A percentile compares a stretch with the other conserved stretches of the same genome.
These are phyloP conservation scores for Limenitis camilla DNA, from an alignment of 2,888 invertebrate species.

Conservation along the genomic window DNA sequence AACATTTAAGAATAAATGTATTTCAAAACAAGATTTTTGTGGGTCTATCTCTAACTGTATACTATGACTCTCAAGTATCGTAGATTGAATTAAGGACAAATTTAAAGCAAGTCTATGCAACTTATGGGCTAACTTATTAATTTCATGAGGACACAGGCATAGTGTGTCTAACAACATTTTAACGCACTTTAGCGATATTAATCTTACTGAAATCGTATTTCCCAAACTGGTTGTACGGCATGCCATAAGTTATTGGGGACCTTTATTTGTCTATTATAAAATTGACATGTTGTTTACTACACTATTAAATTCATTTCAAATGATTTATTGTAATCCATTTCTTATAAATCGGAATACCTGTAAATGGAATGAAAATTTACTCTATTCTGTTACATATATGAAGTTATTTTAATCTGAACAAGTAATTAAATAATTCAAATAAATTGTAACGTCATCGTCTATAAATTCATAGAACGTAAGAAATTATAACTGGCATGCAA, in stretches of 20 bases:
- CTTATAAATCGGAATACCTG: too few species aligned
- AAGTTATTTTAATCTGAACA: too few species aligned
- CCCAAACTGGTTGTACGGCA: conserved; percentile 30
- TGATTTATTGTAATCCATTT: not conserved
- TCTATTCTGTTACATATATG: too few species aligned
- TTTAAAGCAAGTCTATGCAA: too few species aligned
- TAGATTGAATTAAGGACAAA: not conserved
- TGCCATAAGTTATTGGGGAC: conserved; percentile 32
- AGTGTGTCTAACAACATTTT: conserved; percentile 3
- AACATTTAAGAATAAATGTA: too few species aligned
- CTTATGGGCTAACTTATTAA: too few species aligned
- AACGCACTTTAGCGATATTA: conserved; percentile 16
- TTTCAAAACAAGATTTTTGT: too few species aligned
- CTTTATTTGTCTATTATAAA: conserved; percentile 14
- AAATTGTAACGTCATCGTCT: conserved; percentile 1
- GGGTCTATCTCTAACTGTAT: too few species aligned
- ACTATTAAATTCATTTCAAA: not conserved
- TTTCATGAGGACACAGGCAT: conserved; percentile 9
- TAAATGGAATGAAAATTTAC: too few species aligned
- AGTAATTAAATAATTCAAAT: not conserved
- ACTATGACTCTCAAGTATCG: too few species aligned
- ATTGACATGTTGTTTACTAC: conserved; percentile 10
- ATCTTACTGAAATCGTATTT: conserved; percentile 20
- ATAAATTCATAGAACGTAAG: conserved; percentile 4
- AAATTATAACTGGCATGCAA: not conserved